These are phyloP conservation scores for Oncorhynchus masou DNA, from an alignment of 2,113 vertebrate genomes.

Conservation along the genomic window DNA sequence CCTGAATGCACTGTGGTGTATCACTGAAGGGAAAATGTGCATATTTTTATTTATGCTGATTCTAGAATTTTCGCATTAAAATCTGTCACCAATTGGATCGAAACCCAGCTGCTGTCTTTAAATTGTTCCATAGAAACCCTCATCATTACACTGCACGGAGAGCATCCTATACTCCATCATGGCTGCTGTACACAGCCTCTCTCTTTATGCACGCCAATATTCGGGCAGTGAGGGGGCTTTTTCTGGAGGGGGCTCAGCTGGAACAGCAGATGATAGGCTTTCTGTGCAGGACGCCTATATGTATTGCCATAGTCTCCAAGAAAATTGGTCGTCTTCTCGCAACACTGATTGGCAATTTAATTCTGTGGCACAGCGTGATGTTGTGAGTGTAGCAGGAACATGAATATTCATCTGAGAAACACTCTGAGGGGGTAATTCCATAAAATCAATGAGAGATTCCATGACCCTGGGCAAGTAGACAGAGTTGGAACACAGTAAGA, in stretches of 20 bases:
- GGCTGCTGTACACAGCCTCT: background rate
- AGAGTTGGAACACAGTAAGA: background rate
- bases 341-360: background rate
- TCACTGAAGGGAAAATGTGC: no score
- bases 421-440: no score
- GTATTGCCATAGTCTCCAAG: background rate
- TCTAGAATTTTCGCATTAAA: no score
- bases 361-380: background rate
- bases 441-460: background rate
- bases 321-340: background rate
- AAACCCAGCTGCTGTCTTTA: background rate
- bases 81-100: no score
- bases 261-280: background rate
- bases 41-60: no score
- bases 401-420: no score
- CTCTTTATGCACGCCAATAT: background rate
- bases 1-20: no score
- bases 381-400: background rate
- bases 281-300: background rate
- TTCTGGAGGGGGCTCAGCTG: background rate
- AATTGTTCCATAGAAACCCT: background rate
- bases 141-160: background rate
- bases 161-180: background rate
- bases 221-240: background rate
- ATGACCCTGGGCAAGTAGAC: background rate